Base-by-base conservation (phyloP, 2,888 invertebrate genomes). In the Eulithis testata region DNA sequence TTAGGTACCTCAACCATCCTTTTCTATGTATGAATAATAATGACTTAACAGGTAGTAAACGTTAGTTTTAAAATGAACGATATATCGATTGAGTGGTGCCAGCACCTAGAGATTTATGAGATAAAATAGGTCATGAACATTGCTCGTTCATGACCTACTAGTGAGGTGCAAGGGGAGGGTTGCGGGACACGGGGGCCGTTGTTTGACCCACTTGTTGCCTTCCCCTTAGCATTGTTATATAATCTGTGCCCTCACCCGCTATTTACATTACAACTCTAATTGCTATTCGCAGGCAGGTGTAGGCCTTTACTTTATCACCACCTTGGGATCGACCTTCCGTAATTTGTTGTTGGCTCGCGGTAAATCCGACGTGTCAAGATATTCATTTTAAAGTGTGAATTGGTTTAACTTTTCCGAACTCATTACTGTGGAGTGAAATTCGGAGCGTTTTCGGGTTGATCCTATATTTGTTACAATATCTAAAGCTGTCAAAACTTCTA, bases 131-230 rank as follows among this genome's bases (percentile, higher is more conserved):
- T 92, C 92, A 92, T 89, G 91, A 91, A 84, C 91, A 84, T 71
- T 73, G 79, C 70, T 78, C 80, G 91, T 85, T 91, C 91, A 88
- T 90, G 91, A 91, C 91, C 91, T 82, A 85, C 66, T 77, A 69
- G 73, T 67, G 72, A 73, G 74, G 68, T 69, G 72, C 70, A 68
- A 66, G 72, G 73, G 65, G 71, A 47, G 73, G 27, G 73, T 27
- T 60, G 60, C 56, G 55, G 55, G 66, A 70, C 62, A 56, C 66
- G 58, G 66, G 69, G 73, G 74, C 73, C 50, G 66, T 70, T 69
- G 77, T 75, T 80, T 91, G 91, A 91, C 92, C 92, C 91, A 91
- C 92, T 92, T 93, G 92, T 92, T 93, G 92, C 89, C 89, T 79
- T 77, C 63, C 37, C 21, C 7, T 55, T 49, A 49, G 60, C 53